phyloP scores from a whole-genome alignment of 2,797 vertebrate species.

The Leuciscus waleckii region DNA sequence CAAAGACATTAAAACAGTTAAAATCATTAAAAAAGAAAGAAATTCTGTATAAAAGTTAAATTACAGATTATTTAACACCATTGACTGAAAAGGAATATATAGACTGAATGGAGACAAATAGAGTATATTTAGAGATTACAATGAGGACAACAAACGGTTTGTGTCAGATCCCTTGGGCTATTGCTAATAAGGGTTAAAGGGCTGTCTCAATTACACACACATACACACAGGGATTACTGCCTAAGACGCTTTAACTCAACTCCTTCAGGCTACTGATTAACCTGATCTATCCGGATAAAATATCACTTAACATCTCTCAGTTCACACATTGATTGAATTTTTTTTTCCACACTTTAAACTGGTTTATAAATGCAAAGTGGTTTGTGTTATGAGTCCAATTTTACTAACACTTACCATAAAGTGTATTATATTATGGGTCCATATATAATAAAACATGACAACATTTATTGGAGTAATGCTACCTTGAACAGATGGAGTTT shows the following conservation, averaged over 20 bases:
- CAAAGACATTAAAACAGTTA: background rate
- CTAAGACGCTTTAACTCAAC: constrained; percentile 53
- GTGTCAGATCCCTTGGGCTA: constrained; percentile 67
- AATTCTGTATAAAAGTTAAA: background rate
- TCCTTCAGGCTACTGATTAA: constrained; percentile 57
- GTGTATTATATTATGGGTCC: too few species aligned
- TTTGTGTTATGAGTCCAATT: background rate
- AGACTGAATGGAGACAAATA: constrained; percentile 1
- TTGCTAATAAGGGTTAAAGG: constrained; percentile 69
- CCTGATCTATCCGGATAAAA: constrained; percentile 57
- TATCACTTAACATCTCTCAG: constrained; percentile 49
- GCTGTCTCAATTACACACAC: constrained; percentile 64
- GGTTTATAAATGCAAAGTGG: background rate
- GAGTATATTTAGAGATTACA: constrained; percentile 45
- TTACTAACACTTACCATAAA: background rate
- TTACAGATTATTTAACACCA: background rate
- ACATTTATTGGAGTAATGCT: background rate
- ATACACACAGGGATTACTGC: constrained; percentile 60
- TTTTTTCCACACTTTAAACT: background rate
- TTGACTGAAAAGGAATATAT: background rate
- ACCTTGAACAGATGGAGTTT: background rate
- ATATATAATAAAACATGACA: background rate
- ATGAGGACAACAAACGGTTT: constrained; percentile 50
- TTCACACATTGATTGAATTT: constrained; percentile 36
- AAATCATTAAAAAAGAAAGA: background rate